Percentiles rank a stretch among this genome's conserved stretches.
Conservation (phyloP, 2,888 invertebrate species). For the Dicyrtoma fusca region DNA sequence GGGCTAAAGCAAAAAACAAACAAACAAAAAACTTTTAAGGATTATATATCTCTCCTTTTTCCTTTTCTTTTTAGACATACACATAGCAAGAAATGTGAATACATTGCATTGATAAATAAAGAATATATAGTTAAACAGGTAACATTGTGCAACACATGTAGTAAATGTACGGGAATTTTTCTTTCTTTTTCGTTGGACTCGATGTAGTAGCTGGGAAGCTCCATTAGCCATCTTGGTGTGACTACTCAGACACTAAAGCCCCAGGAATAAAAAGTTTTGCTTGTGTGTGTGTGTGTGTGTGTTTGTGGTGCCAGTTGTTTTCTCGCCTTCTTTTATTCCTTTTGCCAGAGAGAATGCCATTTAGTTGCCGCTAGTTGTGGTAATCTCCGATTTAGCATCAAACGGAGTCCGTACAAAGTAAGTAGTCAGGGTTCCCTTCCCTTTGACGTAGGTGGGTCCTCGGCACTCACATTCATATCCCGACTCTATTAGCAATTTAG, state of each 20-base stretch:
- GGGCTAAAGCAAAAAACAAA: no score
- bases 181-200: neutral
- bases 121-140: constrained; percentile 15
- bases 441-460: constrained; percentile 92
- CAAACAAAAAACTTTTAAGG: no score
- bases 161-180: neutral
- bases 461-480: constrained; percentile 88
- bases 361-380: constrained; percentile 4
- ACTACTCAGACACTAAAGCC: neutral
- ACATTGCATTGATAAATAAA: no score
- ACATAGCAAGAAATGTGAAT: no score
- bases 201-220: neutral
- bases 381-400: constrained; percentile 60
- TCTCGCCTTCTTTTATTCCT: constrained; percentile 1
- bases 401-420: constrained; percentile 88
- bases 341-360: neutral
- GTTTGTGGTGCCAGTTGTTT: neutral
- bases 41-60: no score
- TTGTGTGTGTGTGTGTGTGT: neutral
- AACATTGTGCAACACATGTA: constrained; percentile 25
- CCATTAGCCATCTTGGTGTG: constrained; percentile 4
- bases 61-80: no score
- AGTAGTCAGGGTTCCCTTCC: constrained; percentile 86
- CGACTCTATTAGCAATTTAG: constrained; percentile 78
- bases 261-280: constrained; percentile 13